These are phyloP conservation scores for Ramphastos sulfuratus DNA, from an alignment of 2,113 vertebrate genomes.

Conservation along the genomic window DNA sequence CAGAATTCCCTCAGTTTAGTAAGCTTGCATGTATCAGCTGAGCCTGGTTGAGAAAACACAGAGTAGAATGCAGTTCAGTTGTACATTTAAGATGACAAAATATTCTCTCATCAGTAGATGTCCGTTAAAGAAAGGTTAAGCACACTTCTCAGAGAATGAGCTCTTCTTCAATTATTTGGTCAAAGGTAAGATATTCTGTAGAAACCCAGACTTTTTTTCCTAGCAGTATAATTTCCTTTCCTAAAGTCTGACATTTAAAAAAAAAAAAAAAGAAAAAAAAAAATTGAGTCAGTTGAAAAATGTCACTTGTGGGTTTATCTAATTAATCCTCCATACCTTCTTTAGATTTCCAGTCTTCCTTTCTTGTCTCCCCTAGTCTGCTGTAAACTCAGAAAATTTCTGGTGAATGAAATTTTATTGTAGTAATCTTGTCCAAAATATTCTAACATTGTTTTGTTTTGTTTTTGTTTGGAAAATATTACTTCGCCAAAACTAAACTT, in stretches of 20 bases:
- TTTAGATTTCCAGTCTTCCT: not conserved
- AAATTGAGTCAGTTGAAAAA: not conserved
- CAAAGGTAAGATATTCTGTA: not conserved
- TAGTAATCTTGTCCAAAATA: not conserved
- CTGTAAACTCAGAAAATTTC: not conserved
- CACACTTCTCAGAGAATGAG: not conserved
- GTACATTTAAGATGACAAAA: not conserved
- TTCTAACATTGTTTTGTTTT: not conserved
- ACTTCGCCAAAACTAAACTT: not conserved
- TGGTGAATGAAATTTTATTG: not conserved
- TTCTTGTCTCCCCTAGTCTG: not conserved
- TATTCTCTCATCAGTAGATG: not conserved
- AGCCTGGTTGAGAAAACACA: not conserved
- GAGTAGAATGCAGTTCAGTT: not conserved
- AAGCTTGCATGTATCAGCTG: not conserved
- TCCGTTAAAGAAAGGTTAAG: constrained; percentile 26
- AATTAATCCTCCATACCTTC: not conserved
- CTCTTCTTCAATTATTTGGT: not conserved
- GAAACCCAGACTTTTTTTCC: not conserved
- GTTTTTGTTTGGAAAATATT: not conserved
- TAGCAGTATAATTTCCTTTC: not conserved
- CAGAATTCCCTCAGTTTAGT: not conserved
- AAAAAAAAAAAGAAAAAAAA: not conserved
- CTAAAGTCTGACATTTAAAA: not conserved
- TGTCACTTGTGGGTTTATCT: not conserved